phyloP scores from a whole-genome alignment of 1,140 invertebrate genomes.

The Zophobas morio region DNA sequence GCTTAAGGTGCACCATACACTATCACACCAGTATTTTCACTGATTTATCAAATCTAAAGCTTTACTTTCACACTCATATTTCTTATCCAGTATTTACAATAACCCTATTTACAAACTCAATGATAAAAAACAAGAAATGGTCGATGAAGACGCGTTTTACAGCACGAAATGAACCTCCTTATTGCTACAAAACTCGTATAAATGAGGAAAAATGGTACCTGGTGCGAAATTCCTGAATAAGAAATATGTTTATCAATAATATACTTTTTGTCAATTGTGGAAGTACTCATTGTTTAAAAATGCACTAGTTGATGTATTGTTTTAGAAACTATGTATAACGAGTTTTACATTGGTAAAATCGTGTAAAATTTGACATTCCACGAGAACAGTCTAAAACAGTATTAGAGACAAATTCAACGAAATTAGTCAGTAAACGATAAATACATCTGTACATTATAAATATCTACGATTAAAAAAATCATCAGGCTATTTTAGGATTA shows the following conservation, averaged over 20 bases:
- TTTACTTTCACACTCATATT: constrained; percentile 45
- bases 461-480: constrained; percentile 30
- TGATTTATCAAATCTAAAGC: constrained; percentile 54
- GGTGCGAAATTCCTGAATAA: constrained; percentile 47
- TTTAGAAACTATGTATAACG: constrained; percentile 39
- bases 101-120: constrained; percentile 30
- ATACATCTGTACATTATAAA: constrained; percentile 25
- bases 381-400: constrained; percentile 17
- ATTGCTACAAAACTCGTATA: constrained; percentile 3
- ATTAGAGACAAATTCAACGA: constrained; percentile 12
- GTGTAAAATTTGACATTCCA: constrained; percentile 32
- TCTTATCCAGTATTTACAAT: constrained; percentile 53
- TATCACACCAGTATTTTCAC: constrained; percentile 64
- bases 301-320: constrained; percentile 43
- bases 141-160: background rate
- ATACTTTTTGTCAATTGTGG: constrained; percentile 46
- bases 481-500: constrained; percentile 9
- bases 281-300: constrained; percentile 53
- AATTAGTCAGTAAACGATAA: constrained; percentile 14
- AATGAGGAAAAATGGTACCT: constrained; percentile 20
- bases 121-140: background rate
- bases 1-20: constrained; percentile 66
- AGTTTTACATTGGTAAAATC: constrained; percentile 28
- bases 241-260: constrained; percentile 49
- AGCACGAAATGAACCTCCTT: background rate